Conservation (phyloP, 2,113 vertebrate genomes). For the Hippopotamus amphibius region DNA sequence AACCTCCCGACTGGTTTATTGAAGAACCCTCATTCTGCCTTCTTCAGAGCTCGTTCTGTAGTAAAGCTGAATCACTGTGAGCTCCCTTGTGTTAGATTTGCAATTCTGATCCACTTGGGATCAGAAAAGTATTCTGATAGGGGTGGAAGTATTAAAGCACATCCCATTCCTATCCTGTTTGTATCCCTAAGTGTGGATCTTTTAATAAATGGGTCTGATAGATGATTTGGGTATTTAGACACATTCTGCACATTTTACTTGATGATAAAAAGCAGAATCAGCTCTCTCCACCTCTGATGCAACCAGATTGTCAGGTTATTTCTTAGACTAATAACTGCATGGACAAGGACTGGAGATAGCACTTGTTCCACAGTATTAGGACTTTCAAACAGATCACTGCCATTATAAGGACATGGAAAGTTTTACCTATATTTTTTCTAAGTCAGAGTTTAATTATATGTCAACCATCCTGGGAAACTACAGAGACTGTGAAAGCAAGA, state of each 20-base stretch:
- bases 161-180: background rate
- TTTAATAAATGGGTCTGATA: background rate
- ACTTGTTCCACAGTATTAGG: background rate
- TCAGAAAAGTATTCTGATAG: slow-evolving; percentile 26
- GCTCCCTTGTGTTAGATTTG: background rate
- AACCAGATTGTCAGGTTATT: background rate
- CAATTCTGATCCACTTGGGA: background rate
- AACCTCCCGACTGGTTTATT: background rate
- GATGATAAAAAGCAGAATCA: background rate
- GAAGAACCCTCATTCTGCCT: background rate
- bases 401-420: background rate
- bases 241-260: background rate
- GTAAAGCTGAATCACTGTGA: background rate
- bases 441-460: slow-evolving; percentile 45
- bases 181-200: background rate
- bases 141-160: background rate
- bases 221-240: background rate
- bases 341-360: background rate
- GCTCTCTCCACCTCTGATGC: background rate
- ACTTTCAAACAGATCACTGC: background rate
- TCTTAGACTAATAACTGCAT: background rate
- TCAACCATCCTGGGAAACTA: slow-evolving; percentile 1
- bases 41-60: slow-evolving; percentile 27
- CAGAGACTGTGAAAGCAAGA: background rate
- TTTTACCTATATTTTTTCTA: slow-evolving; percentile 29